A percentile compares a stretch with the other conserved stretches of the same genome.
Conservation (phyloP, 2,797 vertebrate genomes). For the Sphenodon punctatus region DNA sequence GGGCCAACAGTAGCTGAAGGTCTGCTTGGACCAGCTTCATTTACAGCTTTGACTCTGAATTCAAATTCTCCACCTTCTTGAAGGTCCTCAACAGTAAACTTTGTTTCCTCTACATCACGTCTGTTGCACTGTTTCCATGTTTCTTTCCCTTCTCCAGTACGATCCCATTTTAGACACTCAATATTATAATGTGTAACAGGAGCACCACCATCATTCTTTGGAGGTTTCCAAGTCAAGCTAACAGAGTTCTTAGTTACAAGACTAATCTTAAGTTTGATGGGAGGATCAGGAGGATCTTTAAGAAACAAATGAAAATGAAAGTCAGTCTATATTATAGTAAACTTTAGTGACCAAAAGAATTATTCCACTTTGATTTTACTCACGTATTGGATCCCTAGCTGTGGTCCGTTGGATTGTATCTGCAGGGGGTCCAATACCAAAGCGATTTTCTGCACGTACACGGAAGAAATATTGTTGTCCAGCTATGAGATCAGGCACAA, state of each 20-base stretch:
- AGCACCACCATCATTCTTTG: constrained; percentile 94
- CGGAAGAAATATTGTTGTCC: constrained; percentile 96
- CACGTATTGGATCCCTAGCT: constrained; percentile 94
- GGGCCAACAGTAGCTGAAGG: constrained; percentile 93
- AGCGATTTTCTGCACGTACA: constrained; percentile 92
- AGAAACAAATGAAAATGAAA: constrained; percentile 44
- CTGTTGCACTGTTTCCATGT: constrained; percentile 94
- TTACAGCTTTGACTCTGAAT: constrained; percentile 94
- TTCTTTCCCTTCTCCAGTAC: constrained; percentile 89
- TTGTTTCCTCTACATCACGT: constrained; percentile 92
- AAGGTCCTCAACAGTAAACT: constrained; percentile 93
- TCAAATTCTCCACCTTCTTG: constrained; percentile 92
- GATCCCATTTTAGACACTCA: constrained; percentile 92
- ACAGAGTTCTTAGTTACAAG: constrained; percentile 88
- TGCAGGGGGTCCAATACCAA: constrained; percentile 85
- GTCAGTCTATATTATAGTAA: neutral
- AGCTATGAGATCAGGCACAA: constrained; percentile 89
- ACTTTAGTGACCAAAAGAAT: neutral
- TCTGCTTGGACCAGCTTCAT: constrained; percentile 89
- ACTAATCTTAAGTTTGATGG: constrained; percentile 90
- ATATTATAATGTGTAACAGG: constrained; percentile 96
- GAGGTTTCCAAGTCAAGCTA: constrained; percentile 91
- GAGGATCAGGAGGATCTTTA: constrained; percentile 95
- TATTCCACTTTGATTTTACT: constrained; percentile 62
- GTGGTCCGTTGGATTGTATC: constrained; percentile 84